Base-by-base conservation (phyloP, 2,113 vertebrate species). In the Grantiella picta region DNA sequence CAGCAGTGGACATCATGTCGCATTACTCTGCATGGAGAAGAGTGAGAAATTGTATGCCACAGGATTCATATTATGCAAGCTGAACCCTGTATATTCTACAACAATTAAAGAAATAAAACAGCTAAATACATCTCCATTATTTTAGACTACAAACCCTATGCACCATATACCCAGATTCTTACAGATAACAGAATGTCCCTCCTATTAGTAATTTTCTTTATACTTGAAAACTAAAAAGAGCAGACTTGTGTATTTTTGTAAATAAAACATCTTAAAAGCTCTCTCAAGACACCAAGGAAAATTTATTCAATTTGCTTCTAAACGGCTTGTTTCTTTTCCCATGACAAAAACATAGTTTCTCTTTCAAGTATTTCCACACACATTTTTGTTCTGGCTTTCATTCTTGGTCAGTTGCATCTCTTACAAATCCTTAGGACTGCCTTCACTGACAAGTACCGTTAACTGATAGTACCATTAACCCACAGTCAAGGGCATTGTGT, bases 381-480 rank as follows among this genome's bases (percentile, higher is more conserved):
- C 8, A n/a, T 33, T 90, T 94, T 84, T 68, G 38, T 81, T 84
- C 29, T 68, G 70, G 68, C 68, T 92, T 95, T 97, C 86, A n/a
- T 36, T 96, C 86, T 76, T 54, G 83, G 80, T 60, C 83, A 92
- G 71, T 42, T 84, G 53, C 38, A 86, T 36, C 66, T 92, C 77
- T 87, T 45, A 68, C 40, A 96, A 95, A 86, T 92, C 50, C 79
- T 64, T 42, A 7, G 2, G 60, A 69, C 64, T 54, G 33, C 82
- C 70, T 95, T 87, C 69, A 33, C 73, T 86, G 93, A 97, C 82
- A 88, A 90, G 61, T 65, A 45, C 40, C 29, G 70, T 77, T 69
- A 90, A 86, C 38, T 38, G 31, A 95, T 63, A 89, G 42, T 13
- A 33, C 69, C 73, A 94, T 96, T 95, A 97, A 96, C 92, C 66